Percentiles rank a stretch among this genome's conserved stretches.
Evolutionary conservation across 2,888 invertebrate species (phyloP).

Genomic region (Apotomis capreana): DNA sequence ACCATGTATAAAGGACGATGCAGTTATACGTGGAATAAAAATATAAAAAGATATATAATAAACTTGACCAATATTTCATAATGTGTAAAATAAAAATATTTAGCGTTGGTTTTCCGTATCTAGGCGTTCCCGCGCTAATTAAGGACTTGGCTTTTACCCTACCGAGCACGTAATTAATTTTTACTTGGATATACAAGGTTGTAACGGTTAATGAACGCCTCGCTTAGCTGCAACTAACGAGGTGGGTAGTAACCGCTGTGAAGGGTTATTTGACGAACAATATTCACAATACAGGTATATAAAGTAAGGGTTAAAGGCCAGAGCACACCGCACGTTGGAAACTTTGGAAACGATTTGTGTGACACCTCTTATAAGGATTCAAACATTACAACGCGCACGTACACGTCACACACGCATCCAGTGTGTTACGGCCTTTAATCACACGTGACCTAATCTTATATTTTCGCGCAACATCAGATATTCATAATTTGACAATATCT

Average conservation of each 20-base stretch:
- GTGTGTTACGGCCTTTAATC: too few relatives aligned
- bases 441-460: too few relatives aligned
- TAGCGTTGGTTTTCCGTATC: background rate
- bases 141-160: constrained; percentile 16
- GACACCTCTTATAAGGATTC: too few relatives aligned
- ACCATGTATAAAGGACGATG: too few relatives aligned
- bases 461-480: too few relatives aligned
- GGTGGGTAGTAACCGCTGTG: constrained; percentile 6
- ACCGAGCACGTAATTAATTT: constrained; percentile 30
- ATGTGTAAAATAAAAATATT: too few relatives aligned
- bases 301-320: background rate
- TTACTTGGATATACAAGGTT: constrained; percentile 15
- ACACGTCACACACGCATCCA: too few relatives aligned
- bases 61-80: background rate
- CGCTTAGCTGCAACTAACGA: constrained; percentile 19
- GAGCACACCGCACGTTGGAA: too few relatives aligned
- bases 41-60: background rate
- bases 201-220: constrained; percentile 22
- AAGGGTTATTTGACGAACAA: constrained; percentile 1
- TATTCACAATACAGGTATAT: background rate
- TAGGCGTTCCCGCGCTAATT: constrained; percentile 12
- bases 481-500: too few relatives aligned
- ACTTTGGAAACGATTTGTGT: too few relatives aligned
- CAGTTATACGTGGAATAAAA: too few relatives aligned
- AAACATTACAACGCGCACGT: too few relatives aligned